Percentiles rank a stretch among this genome's conserved stretches.
These are phyloP conservation scores for Hypomecis atomaria DNA, from an alignment of 2,888 invertebrate species.

Conservation along the genomic window DNA sequence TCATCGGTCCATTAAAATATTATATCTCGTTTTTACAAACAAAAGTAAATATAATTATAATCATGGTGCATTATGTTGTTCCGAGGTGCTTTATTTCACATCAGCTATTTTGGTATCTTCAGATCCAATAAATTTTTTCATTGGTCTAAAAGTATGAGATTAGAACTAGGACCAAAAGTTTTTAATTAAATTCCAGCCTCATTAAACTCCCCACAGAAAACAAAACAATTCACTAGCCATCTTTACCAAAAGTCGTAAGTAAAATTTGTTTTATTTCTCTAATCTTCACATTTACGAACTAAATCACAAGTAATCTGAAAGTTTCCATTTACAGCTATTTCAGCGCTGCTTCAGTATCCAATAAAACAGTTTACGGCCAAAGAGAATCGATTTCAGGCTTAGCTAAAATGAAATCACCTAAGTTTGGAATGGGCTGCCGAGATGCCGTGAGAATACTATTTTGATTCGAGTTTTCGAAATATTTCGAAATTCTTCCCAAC, in stretches of 20 bases:
- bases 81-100: too few relatives aligned
- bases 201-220: not conserved
- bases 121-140: too few relatives aligned
- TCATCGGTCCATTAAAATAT: too few relatives aligned
- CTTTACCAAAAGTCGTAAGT: not conserved
- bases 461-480: too few relatives aligned
- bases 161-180: too few relatives aligned
- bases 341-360: constrained; percentile 6
- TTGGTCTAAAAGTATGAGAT: too few relatives aligned
- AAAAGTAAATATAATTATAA: too few relatives aligned
- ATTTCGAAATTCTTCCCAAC: too few relatives aligned
- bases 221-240: constrained; percentile 3
- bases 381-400: constrained; percentile 4
- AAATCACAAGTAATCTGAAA: constrained; percentile 6
- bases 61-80: too few relatives aligned
- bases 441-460: not conserved
- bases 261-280: not conserved
- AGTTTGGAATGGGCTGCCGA: constrained; percentile 8
- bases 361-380: constrained; percentile 8
- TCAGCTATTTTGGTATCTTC: too few relatives aligned
- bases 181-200: not conserved
- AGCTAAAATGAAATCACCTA: constrained; percentile 15
- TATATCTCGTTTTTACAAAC: too few relatives aligned
- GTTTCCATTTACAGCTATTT: constrained; percentile 4
- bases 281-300: constrained; percentile 5